Base-by-base conservation (phyloP, 2,888 invertebrate genomes). In the Meloe dianella region DNA sequence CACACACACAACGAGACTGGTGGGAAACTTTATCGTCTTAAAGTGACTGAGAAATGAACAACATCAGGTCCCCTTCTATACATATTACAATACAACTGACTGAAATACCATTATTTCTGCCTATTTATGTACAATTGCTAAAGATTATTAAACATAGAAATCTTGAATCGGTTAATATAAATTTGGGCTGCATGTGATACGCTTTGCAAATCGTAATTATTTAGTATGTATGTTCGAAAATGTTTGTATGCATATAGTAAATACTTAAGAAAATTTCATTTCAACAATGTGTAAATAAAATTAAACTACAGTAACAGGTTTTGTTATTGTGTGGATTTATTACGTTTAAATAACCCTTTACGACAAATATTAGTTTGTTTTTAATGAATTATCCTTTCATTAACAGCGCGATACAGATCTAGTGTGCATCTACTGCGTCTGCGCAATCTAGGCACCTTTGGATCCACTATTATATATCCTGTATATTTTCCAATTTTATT, bases 11-110 rank as follows among this genome's bases (percentile, higher is more conserved):
- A 27, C 27, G n/a, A 63, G 72, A 60, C 68, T 71, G 71, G 61
- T 60, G 70, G 69, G 61, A 63, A 69, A 67, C 68, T 75, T 75
- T 75, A 75, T 74, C 72, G 75, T 66, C 67, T 70, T 58, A 66
- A 10, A 20, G 70, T 69, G 69, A 67, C 67, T 66, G 69, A 60
- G 66, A 65, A 64, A 64, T 30, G 32, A 35, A 22, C 60, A 35
- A 59, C 47, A 47, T 9, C 41, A 41, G 41, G 41, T 17, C 41
- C 17, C 35, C 14, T n/a, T 41, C 5, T 35, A 14, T 35, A 17
- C 35, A 17, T 17, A 41, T 4, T 41, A 17, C 8, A 41, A 35
- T 12, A 35, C 7, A 17, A n/a, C 10, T 41, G 41, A 41, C 41
- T 41, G 41, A 41, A 41, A 41, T 41, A 63, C 63, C 56, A 27